Percentiles rank a stretch among this genome's conserved stretches.
These are phyloP conservation scores for Botia kubotai DNA, from an alignment of 2,797 vertebrate species.

Conservation along the genomic window DNA sequence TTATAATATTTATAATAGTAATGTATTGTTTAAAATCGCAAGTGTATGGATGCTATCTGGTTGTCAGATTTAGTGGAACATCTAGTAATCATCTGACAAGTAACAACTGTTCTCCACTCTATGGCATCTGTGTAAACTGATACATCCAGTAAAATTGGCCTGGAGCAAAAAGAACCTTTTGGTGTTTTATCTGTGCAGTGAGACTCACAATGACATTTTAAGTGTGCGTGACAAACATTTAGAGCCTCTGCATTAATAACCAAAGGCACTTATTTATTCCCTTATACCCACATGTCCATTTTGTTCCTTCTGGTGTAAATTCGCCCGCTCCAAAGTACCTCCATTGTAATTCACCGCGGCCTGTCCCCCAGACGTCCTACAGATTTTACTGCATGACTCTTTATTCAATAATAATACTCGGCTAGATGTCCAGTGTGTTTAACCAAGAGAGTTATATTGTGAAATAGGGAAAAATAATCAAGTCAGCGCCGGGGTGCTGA, in stretches of 20 bases:
- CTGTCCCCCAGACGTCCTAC: neutral
- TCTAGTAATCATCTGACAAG: no score
- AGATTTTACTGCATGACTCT: constrained; percentile 14
- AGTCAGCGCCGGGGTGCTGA: constrained; percentile 10
- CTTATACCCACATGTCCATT: neutral
- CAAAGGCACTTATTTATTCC: neutral
- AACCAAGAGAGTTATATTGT: constrained; percentile 28
- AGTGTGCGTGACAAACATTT: neutral
- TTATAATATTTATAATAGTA: no score
- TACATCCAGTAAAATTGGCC: no score
- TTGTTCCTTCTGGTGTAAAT: neutral
- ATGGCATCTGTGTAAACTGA: no score
- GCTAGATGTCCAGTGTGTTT: constrained; percentile 31
- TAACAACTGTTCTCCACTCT: no score
- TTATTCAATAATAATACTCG: constrained; percentile 33
- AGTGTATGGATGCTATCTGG: no score
- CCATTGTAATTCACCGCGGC: neutral
- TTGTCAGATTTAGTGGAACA: no score
- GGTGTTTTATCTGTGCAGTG: no score
- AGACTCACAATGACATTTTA: neutral
- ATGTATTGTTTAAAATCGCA: no score
- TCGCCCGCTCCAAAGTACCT: neutral
- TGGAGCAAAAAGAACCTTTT: no score
- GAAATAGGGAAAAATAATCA: constrained; percentile 32
- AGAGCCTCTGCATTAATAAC: neutral